These are phyloP conservation scores for Cataglyphis livida DNA, from an alignment of 2,888 invertebrate species.

Conservation along the genomic window DNA sequence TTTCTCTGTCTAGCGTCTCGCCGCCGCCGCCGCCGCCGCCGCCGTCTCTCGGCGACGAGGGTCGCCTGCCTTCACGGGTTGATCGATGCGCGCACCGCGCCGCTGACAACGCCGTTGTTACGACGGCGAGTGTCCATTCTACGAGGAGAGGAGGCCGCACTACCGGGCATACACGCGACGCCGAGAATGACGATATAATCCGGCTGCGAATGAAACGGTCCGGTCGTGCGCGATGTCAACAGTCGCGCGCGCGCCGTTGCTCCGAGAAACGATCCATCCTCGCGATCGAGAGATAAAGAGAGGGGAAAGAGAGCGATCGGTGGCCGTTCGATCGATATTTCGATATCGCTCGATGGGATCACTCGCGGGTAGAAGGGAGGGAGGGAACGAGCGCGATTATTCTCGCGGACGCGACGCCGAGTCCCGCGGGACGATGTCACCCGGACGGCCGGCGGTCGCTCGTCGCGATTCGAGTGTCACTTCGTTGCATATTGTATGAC, in stretches of 20 bases:
- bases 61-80: constrained; percentile 27
- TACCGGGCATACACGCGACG: neutral
- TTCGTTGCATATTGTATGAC: neutral
- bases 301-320: neutral
- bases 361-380: constrained; percentile 7
- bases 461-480: constrained; percentile 18
- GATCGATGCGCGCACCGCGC: constrained; percentile 49
- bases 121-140: constrained; percentile 44
- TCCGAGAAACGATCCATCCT: constrained; percentile 8
- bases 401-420: neutral
- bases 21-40: too few relatives aligned
- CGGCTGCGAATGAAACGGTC: neutral
- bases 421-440: constrained; percentile 12
- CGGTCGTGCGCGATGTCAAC: constrained; percentile 14
- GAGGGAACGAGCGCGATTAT: constrained; percentile 23
- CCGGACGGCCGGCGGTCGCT: neutral
- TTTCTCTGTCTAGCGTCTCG: neutral
- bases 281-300: neutral
- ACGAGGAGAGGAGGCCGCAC: neutral
- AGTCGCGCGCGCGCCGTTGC: constrained; percentile 23
- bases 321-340: constrained; percentile 12
- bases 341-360: constrained; percentile 21
- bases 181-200: constrained; percentile 19
- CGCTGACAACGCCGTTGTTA: constrained; percentile 50
- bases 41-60: neutral